Percentiles rank a stretch among this genome's conserved stretches.
These are phyloP conservation scores for Silurus glanis DNA, from an alignment of 2,113 vertebrate species.

Conservation along the genomic window DNA sequence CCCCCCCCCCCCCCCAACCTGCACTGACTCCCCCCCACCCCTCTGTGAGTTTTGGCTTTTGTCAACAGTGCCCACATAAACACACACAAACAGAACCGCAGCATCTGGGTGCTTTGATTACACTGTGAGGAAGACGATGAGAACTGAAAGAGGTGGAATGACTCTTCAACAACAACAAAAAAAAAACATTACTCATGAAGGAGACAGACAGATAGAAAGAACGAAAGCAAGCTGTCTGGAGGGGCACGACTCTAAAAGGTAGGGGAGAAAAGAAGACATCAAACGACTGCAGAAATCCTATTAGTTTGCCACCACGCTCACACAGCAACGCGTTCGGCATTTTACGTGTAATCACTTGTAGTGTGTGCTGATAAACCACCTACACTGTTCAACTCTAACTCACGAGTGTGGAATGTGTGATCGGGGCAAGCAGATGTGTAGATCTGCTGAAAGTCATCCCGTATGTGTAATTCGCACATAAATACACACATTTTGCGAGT, in stretches of 20 bases:
- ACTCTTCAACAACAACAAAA: slow-evolving; percentile 18
- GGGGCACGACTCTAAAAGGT: neutral
- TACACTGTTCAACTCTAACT: neutral
- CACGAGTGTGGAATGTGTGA: neutral
- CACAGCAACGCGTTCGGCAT: neutral
- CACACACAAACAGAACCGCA: slow-evolving; percentile 52
- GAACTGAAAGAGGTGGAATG: slow-evolving; percentile 5
- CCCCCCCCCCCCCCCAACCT: slow-evolving; percentile 31
- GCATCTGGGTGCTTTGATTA: slow-evolving; percentile 60
- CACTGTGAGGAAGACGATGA: slow-evolving; percentile 25
- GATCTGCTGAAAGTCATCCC: neutral
- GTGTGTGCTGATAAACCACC: neutral
- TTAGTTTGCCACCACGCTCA: neutral
- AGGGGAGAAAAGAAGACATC: slow-evolving; percentile 2
- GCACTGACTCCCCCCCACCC: slow-evolving; percentile 28
- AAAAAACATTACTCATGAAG: neutral
- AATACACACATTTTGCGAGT: neutral
- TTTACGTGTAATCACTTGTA: neutral
- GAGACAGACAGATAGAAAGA: slow-evolving; percentile 24
- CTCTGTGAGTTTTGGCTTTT: slow-evolving; percentile 52
- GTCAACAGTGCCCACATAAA: slow-evolving; percentile 65
- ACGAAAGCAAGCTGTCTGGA: slow-evolving; percentile 16
- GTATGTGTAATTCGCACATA: neutral
- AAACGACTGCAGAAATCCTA: neutral
- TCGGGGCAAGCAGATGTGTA: neutral